phyloP scores from a whole-genome alignment of 2,113 vertebrate species.

The Eurystomus gularis region DNA sequence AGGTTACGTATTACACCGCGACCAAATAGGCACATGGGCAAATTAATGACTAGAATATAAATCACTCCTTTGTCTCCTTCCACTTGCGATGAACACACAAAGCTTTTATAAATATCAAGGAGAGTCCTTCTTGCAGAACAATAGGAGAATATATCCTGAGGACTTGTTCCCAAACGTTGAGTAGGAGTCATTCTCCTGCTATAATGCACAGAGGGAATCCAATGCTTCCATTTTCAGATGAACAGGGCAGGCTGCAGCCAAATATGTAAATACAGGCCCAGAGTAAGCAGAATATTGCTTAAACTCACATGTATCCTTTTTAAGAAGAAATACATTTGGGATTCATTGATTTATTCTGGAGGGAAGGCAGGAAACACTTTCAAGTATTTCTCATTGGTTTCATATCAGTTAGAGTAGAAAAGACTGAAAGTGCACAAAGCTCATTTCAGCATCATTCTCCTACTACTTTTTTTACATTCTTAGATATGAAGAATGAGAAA shows the following conservation, averaged over 20 bases:
- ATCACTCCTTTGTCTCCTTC: background rate
- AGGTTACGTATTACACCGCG: background rate
- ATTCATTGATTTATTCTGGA: background rate
- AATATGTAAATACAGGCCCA: background rate
- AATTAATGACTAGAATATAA: constrained; percentile 3
- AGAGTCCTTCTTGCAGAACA: background rate
- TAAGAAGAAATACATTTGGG: background rate
- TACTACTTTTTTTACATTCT: background rate
- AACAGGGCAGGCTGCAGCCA: background rate
- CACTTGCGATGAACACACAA: background rate
- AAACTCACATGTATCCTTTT: background rate
- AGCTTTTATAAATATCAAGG: background rate
- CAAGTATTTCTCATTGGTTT: background rate
- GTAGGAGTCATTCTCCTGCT: background rate
- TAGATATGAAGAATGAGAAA: background rate
- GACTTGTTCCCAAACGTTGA: background rate
- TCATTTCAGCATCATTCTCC: background rate
- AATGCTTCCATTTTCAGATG: background rate
- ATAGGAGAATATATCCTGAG: background rate
- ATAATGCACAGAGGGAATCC: background rate
- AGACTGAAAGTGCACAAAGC: background rate
- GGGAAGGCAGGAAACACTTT: background rate
- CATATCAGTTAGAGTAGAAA: background rate
- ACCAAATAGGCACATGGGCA: background rate
- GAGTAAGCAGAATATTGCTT: background rate